Evolutionary conservation across 1,140 invertebrate species (phyloP), one percentile per base, ranked within the genome.

Genomic region (Lordiphosa clarofinis): DNA sequence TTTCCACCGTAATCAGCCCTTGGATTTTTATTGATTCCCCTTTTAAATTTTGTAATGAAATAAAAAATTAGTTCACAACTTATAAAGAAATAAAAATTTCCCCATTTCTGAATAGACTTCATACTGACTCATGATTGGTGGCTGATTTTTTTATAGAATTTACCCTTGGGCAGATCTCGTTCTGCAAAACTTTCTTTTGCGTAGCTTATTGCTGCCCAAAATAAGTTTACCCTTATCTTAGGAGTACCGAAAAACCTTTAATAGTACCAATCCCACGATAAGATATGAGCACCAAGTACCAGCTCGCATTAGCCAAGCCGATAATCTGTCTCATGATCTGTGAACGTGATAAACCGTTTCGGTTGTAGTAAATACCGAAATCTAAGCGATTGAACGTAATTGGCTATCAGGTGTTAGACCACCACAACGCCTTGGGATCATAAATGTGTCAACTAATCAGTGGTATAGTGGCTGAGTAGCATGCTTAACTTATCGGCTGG

Each of bases 281-380:
- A 73, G 74, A 64, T 73, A 60, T 19, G 8, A 4, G 6, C 5
- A 44, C 56, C 56, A 67, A 68, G 67, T 28, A 28, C 24, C 58
- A 67, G 37, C 53, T 56, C 39, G 24, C 12, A 52, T 47, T 64
- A 35, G 11, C 19, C 44, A n/a, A n/a, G 52, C 42, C 48, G 56
- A 50, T 59, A 66, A 81, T 74, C 74, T 66, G 60, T 54, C 70
- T 46, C 75, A 66, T 62, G 57, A 81, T 81, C 74, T 66, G 10
- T 11, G 37, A 37, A 46, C 59, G 74, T 65, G 44, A 47, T 35
- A 46, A 19, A 37, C 1, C 1, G 10, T 21, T 38, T 19, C 15
- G 6, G 36, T 15, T 36, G 10, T 46, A 63, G 71, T 75, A 75
- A 75, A 75, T 76, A 52, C 56, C 65, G n/a, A 24, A n/a, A 31